Evolutionary conservation across 2,113 vertebrate genomes (phyloP).

Genomic region (Hiodon alosoides): DNA sequence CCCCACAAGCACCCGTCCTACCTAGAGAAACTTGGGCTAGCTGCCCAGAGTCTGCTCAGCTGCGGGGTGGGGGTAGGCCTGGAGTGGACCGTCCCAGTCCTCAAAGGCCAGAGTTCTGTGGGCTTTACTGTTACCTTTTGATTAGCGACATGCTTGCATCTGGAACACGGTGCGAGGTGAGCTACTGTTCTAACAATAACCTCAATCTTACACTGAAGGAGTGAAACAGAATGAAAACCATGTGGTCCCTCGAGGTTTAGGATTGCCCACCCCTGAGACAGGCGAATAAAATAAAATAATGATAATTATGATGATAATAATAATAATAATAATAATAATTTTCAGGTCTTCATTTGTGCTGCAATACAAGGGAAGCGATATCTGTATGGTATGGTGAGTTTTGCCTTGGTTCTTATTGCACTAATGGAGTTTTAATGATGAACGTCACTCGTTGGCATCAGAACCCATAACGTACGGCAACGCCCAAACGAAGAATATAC

Average conservation of each 20-base stretch:
- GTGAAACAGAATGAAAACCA: too few relatives aligned
- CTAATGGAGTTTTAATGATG: constrained; percentile 38
- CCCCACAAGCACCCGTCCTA: constrained; percentile 67
- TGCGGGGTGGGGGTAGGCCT: constrained; percentile 48
- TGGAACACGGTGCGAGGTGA: too few relatives aligned
- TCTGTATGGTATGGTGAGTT: constrained; percentile 37
- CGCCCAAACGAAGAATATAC: constrained; percentile 52
- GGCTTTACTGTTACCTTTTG: too few relatives aligned
- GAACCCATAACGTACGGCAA: constrained; percentile 48
- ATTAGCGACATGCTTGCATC: too few relatives aligned
- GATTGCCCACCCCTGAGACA: too few relatives aligned
- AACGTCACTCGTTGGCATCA: constrained; percentile 64
- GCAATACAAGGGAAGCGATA: constrained; percentile 67
- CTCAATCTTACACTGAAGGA: too few relatives aligned
- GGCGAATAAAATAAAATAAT: too few relatives aligned
- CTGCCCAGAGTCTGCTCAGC: constrained; percentile 69
- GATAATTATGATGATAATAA: too few relatives aligned
- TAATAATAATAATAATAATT: constrained; percentile 37
- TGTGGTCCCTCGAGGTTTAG: too few relatives aligned
- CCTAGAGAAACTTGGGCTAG: constrained; percentile 78
- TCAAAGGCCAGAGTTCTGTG: too few relatives aligned
- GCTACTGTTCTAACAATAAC: too few relatives aligned
- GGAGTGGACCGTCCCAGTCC: too few relatives aligned
- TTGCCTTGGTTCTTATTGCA: constrained; percentile 42
- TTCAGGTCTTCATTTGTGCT: constrained; percentile 69